These are phyloP conservation scores for Tuberolachnus salignus DNA, from an alignment of 2,888 invertebrate species.

Conservation along the genomic window DNA sequence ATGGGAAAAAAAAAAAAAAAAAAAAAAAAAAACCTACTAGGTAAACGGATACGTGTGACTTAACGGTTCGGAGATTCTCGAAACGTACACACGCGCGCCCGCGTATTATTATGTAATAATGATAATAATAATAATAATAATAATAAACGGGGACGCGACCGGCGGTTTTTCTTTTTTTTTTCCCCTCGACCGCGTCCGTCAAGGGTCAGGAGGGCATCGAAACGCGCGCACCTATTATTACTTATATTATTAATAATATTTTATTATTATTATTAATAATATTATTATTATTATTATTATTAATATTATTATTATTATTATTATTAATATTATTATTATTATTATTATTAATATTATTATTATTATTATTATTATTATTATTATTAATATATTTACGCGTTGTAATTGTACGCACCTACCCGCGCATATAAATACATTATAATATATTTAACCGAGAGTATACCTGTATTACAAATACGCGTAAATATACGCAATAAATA, in stretches of 20 bases:
- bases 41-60: slow-evolving; percentile 47
- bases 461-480: too few relatives aligned
- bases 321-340: not conserved
- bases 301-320: not conserved
- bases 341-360: not conserved
- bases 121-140: too few relatives aligned
- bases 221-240: not conserved
- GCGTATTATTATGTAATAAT: too few relatives aligned
- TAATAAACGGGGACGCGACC: not conserved
- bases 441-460: too few relatives aligned
- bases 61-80: slow-evolving; percentile 45
- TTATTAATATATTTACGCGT: not conserved
- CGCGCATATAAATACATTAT: too few relatives aligned
- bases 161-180: not conserved
- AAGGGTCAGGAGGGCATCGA: too few relatives aligned
- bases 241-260: too few relatives aligned
- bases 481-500: too few relatives aligned
- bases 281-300: not conserved
- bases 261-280: not conserved
- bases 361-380: not conserved
- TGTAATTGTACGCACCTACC: too few relatives aligned
- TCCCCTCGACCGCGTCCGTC: too few relatives aligned
- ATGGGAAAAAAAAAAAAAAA: slow-evolving; percentile 1
- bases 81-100: not conserved
- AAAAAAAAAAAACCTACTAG: slow-evolving; percentile 26